phyloP scores from a whole-genome alignment of 2,888 invertebrate species.

The Dendrolimus houi region DNA sequence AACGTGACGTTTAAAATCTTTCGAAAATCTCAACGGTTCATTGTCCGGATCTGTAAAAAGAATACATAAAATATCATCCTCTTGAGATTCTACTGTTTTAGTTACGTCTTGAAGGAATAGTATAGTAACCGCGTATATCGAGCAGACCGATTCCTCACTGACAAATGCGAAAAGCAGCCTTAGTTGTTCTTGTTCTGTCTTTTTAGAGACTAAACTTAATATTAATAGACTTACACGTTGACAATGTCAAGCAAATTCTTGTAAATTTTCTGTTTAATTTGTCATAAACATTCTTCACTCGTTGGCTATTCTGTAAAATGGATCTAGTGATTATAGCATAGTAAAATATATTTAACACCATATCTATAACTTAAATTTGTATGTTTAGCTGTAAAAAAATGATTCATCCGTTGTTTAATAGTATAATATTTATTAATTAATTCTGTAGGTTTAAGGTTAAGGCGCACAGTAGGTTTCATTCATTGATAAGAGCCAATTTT shows the following conservation, averaged over 20 bases:
- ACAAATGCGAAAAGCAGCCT: no score
- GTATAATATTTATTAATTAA: background rate
- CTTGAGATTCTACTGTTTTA: no score
- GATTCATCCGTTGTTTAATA: background rate
- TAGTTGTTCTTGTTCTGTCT: no score
- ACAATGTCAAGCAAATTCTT: background rate
- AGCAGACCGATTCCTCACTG: no score
- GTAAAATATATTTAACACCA: background rate
- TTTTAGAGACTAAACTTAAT: background rate
- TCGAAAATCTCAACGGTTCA: constrained; percentile 8
- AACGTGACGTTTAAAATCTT: constrained; percentile 12
- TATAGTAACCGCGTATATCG: no score
- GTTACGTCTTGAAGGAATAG: no score
- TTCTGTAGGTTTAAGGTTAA: no score
- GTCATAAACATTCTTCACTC: background rate
- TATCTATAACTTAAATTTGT: background rate
- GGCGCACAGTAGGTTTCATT: no score
- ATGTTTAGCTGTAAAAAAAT: background rate
- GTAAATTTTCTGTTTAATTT: background rate
- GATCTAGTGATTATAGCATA: background rate
- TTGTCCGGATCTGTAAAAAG: constrained; percentile 9
- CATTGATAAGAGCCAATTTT: no score
- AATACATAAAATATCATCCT: background rate
- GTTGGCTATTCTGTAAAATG: background rate
- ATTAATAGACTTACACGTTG: background rate